These are phyloP conservation scores for Leptoclinus maculatus DNA, from an alignment of 2,797 vertebrate species.

Conservation along the genomic window DNA sequence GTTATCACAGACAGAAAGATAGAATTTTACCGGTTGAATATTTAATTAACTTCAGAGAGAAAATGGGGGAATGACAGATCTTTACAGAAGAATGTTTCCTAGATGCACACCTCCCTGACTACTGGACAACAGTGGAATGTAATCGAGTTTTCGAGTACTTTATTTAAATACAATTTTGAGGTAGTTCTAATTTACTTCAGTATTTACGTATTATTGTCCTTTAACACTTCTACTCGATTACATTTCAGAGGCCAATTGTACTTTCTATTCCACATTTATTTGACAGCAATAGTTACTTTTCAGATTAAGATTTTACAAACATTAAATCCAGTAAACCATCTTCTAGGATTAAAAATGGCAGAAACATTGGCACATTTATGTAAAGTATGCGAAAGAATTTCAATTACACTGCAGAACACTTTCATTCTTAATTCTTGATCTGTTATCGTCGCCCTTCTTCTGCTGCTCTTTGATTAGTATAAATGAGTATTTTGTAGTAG, in stretches of 20 bases:
- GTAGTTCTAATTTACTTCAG: background rate
- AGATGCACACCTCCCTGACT: background rate
- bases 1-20: conserved; percentile 6
- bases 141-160: background rate
- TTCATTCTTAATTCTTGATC: background rate
- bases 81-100: background rate
- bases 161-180: background rate
- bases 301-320: background rate
- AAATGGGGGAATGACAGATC: conserved; percentile 12
- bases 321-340: conserved; percentile 25
- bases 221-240: background rate
- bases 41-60: conserved; percentile 27
- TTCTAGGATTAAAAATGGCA: conserved; percentile 7
- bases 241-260: background rate
- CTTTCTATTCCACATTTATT: background rate
- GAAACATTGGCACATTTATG: conserved; percentile 9
- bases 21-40: conserved; percentile 13
- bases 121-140: background rate
- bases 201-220: background rate
- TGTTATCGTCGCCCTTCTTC: background rate
- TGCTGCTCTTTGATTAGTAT: conserved; percentile 3
- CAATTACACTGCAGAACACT: background rate
- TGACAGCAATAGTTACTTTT: background rate
- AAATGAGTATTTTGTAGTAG: conserved; percentile 3
- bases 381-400: conserved; percentile 9